Evolutionary conservation across 92 coral and sea anemone genomes (phyloP), one percentile per base, ranked within the genome.

Genomic region (Epizoanthus scotinus): DNA sequence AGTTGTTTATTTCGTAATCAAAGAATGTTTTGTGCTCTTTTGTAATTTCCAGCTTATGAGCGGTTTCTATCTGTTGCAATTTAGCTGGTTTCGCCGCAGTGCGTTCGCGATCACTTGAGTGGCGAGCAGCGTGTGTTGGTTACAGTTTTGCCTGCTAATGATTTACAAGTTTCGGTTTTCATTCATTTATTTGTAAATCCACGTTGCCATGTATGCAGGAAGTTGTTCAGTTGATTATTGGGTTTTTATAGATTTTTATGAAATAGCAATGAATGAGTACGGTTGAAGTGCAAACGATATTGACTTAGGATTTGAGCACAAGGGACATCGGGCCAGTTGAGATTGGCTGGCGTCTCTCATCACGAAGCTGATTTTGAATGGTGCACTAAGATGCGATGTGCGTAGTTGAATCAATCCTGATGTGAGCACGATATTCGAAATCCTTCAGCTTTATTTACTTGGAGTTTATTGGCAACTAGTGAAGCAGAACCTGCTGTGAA

Each of bases 401-500:
- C 64, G 79, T 73, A 54, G 53, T 56, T 19, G 21, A 73, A 34
- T 34, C 28, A 20, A 38, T n/a, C 80, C 80, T 58, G 17, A 74
- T n/a, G 80, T 56, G 80, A 74, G 40, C 68, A 55, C 56, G 81
- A 66, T 59, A 44, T 54, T 34, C 26, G 25, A 40, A 71, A 71
- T 58, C 77, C 78, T 54, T 44, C 57, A 40, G 50, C 47, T 70
- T 25, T 52, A 58, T 63, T 61, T 65, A 34, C 66, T 81, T 62
- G 60, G n/a, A 69, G 65, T 77, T 87, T 83, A 87, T 87, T 87
- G 82, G 80, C 77, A 72, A 82, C 81, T 89, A 92, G 69, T 84
- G 88, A 70, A 81, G 93, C 90, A 89, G 94, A 92, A 89, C 97
- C 78, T 68, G 64, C 77, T 64, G 83, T 87, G 89, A 91, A 79